Conservation (phyloP, 1,140 invertebrate species). For the Ceratina calcarata region DNA sequence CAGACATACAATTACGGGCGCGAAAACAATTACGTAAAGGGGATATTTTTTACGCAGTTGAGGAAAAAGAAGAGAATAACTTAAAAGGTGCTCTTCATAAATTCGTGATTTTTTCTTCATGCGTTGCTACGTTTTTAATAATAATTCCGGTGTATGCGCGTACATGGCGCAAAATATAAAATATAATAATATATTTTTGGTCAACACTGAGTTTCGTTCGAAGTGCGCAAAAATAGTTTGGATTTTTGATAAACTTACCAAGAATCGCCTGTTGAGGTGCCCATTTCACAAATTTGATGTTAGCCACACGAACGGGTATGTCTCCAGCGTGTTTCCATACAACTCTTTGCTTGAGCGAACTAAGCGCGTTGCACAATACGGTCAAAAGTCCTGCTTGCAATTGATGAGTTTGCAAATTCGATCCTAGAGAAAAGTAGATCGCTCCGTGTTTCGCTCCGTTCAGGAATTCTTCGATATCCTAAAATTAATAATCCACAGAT, state of each 20-base stretch:
- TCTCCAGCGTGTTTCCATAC: conserved; percentile 83
- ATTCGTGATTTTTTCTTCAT: background rate
- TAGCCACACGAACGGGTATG: conserved; percentile 78
- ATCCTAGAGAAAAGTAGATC: conserved; percentile 84
- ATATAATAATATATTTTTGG: conserved; percentile 41
- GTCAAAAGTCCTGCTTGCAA: conserved; percentile 74
- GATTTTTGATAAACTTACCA: conserved; percentile 71
- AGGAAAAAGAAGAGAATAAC: background rate
- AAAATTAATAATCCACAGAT: background rate
- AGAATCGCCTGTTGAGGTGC: conserved; percentile 86
- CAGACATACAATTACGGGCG: background rate
- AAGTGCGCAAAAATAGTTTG: background rate
- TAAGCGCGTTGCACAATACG: conserved; percentile 80
- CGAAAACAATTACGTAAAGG: conserved; percentile 3
- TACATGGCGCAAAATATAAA: background rate
- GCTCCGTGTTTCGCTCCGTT: conserved; percentile 81
- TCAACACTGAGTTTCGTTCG: conserved; percentile 35
- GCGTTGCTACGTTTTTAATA: background rate
- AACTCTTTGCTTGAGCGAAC: conserved; percentile 82
- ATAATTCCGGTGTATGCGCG: background rate
- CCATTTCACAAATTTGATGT: conserved; percentile 84
- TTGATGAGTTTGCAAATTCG: conserved; percentile 81
- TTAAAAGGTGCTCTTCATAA: background rate
- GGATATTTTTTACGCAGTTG: background rate
- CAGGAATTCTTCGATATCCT: conserved; percentile 80